phyloP scores from a whole-genome alignment of 2,797 vertebrate genomes.

The Sylvilagus floridanus region DNA sequence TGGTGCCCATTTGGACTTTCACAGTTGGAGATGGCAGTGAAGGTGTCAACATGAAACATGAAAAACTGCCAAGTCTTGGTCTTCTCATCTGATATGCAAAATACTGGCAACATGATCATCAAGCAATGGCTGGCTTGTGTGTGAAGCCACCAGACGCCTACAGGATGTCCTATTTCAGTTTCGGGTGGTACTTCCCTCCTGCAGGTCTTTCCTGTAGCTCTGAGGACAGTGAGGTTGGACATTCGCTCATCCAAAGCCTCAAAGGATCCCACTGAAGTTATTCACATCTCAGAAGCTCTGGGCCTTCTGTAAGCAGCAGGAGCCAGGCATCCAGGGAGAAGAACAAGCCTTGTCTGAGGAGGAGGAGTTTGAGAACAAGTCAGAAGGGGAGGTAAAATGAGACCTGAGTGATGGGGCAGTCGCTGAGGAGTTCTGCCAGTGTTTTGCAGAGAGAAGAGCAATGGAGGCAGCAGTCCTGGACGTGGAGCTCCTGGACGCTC shows the following conservation, averaged over 20 bases:
- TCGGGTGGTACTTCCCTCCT: constrained; percentile 41
- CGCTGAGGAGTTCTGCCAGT: constrained; percentile 93
- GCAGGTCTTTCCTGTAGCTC: constrained; percentile 54
- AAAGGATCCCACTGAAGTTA: background rate
- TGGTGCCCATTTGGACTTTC: background rate
- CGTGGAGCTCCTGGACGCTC: constrained; percentile 83
- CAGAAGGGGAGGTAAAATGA: constrained; percentile 91
- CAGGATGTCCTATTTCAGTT: constrained; percentile 83
- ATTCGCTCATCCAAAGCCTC: background rate
- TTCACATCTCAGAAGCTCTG: accelerated
- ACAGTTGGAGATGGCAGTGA: background rate
- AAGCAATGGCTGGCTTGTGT: constrained; percentile 91
- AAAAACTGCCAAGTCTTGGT: constrained; percentile 85
- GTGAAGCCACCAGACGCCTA: constrained; percentile 89
- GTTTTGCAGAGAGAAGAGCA: constrained; percentile 92
- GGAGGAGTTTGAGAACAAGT: constrained; percentile 84
- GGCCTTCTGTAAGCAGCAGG: background rate
- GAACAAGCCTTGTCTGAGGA: constrained; percentile 68
- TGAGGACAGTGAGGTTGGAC: constrained; percentile 81
- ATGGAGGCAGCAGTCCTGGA: constrained; percentile 89
- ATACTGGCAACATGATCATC: constrained; percentile 93
- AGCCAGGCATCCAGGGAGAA: background rate
- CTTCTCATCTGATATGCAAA: constrained; percentile 87
- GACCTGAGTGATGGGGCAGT: constrained; percentile 95
- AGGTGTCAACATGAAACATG: constrained; percentile 76